phyloP scores from a whole-genome alignment of 2,113 vertebrate species.

The Emydocephalus ijimae region DNA sequence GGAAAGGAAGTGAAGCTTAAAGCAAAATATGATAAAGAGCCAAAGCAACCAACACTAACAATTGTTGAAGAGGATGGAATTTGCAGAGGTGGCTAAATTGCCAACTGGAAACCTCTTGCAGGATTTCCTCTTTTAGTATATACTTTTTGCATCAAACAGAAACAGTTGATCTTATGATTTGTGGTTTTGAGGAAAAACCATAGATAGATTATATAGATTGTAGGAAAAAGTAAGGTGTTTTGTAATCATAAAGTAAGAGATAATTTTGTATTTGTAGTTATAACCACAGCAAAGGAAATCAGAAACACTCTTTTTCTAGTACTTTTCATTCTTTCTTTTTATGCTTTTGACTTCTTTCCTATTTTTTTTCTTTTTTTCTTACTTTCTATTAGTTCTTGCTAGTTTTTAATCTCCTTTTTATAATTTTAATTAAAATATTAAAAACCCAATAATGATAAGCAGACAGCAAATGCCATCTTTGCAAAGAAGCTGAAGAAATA shows the following conservation, averaged over 20 bases:
- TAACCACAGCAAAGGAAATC: not conserved
- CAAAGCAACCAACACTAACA: not conserved
- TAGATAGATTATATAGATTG: not conserved
- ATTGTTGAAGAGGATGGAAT: not conserved
- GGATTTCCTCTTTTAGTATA: not conserved
- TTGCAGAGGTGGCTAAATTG: not conserved
- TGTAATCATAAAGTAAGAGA: not conserved
- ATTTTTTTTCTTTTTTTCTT: not conserved
- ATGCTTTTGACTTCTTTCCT: not conserved
- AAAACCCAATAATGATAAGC: not conserved
- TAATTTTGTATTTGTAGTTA: not conserved
- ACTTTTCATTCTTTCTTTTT: not conserved
- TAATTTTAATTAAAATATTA: not conserved
- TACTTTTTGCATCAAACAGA: not conserved
- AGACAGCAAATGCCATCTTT: not conserved
- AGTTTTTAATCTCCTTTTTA: not conserved
- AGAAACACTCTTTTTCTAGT: not conserved
- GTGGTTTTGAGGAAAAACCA: not conserved
- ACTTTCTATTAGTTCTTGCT: not conserved
- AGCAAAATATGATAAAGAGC: not conserved
- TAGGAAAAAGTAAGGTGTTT: not conserved
- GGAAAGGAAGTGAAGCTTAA: not conserved
- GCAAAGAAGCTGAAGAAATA: not conserved
- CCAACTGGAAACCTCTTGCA: not conserved
- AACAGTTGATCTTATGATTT: not conserved